Evolutionary conservation across 2,113 vertebrate species (phyloP).

Genomic region (Epinephelus lanceolatus): DNA sequence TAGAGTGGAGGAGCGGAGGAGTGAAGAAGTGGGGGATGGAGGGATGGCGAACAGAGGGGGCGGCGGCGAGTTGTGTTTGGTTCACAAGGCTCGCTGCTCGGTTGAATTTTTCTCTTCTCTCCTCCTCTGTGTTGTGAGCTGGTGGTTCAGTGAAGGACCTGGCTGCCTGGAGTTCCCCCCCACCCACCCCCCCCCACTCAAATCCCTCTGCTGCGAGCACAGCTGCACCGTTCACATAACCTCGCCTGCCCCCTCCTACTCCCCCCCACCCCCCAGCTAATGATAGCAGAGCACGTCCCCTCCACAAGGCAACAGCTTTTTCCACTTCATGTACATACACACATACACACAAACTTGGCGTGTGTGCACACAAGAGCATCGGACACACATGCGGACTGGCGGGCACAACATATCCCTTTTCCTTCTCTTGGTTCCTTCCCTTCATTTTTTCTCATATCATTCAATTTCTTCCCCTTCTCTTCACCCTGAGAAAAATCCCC

Average conservation of each 20-base stretch:
- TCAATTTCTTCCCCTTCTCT: slow-evolving; percentile 76
- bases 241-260: slow-evolving; percentile 84
- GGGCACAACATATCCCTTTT: slow-evolving; percentile 75
- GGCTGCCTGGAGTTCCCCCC: slow-evolving; percentile 78
- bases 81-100: slow-evolving; percentile 79
- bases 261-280: slow-evolving; percentile 77
- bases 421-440: slow-evolving; percentile 66
- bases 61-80: slow-evolving; percentile 57
- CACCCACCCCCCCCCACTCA: slow-evolving; percentile 74
- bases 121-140: slow-evolving; percentile 74
- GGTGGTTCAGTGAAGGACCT: slow-evolving; percentile 84
- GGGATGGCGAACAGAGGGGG: slow-evolving; percentile 52
- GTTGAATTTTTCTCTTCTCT: slow-evolving; percentile 53
- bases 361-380: slow-evolving; percentile 10
- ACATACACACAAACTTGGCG: slow-evolving; percentile 47
- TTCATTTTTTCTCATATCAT: slow-evolving; percentile 81
- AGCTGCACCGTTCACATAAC: slow-evolving; percentile 89
- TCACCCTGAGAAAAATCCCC: slow-evolving; percentile 84
- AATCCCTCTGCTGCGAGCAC: slow-evolving; percentile 87
- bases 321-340: slow-evolving; percentile 82
- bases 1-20: slow-evolving; percentile 67
- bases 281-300: slow-evolving; percentile 87
- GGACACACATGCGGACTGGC: slow-evolving; percentile 56
- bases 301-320: slow-evolving; percentile 88
- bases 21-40: slow-evolving; percentile 50